phyloP scores from a whole-genome alignment of 2,797 vertebrate species.

The Cuniculus paca region DNA sequence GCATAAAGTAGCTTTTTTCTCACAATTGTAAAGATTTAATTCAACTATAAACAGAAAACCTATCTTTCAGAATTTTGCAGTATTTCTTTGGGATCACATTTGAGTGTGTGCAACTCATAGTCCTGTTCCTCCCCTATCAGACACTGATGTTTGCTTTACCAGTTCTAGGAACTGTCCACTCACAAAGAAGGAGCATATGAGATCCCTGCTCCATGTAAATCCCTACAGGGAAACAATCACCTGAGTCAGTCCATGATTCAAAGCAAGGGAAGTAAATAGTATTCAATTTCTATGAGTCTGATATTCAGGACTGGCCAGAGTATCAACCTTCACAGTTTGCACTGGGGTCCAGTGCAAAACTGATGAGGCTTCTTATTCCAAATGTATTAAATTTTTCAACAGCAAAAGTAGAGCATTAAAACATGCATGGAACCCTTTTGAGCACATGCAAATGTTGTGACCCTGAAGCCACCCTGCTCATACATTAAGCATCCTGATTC shows the following conservation, averaged over 20 bases:
- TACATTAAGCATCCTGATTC: not conserved
- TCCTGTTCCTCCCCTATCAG: not conserved
- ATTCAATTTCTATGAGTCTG: not conserved
- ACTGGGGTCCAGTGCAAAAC: not conserved
- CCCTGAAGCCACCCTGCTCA: not conserved
- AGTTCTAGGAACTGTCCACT: not conserved
- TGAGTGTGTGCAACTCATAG: not conserved
- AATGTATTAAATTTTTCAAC: not conserved
- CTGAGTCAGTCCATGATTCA: not conserved
- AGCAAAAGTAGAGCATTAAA: not conserved
- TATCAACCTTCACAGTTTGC: not conserved
- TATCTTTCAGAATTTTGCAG: not conserved
- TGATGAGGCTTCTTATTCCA: not conserved
- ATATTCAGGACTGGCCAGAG: not conserved
- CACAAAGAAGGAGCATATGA: not conserved
- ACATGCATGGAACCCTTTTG: not conserved
- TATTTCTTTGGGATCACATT: not conserved
- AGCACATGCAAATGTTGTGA: rapidly evolving
- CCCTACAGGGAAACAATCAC: not conserved
- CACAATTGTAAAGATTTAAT: not conserved
- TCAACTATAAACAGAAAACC: not conserved
- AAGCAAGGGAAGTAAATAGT: not conserved
- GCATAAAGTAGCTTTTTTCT: not conserved
- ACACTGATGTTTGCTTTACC: not conserved
- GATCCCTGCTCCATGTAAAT: not conserved